Evolutionary conservation across 2,888 invertebrate species (phyloP).

Genomic region (Sisyra nigra): DNA sequence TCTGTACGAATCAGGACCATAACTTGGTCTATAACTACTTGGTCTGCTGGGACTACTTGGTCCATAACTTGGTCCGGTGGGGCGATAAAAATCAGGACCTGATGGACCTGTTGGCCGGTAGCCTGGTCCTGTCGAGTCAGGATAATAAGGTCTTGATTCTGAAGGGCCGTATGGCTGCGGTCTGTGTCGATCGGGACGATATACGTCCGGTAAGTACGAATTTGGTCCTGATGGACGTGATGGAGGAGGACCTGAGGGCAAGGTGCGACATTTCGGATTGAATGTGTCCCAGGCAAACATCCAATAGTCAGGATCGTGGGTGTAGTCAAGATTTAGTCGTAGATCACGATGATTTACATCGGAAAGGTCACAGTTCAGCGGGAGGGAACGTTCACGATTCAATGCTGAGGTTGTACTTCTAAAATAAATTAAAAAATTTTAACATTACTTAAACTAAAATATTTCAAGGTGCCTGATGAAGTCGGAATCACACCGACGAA

Average conservation of each 20-base stretch:
- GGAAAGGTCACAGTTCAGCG: slow-evolving; percentile 57
- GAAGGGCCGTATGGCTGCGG: background rate
- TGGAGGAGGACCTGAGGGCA: background rate
- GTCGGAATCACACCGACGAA: too few species aligned
- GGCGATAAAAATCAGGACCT: slow-evolving; percentile 12
- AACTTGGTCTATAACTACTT: slow-evolving; percentile 16
- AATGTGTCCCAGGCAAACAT: slow-evolving; percentile 66
- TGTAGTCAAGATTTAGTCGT: slow-evolving; percentile 55
- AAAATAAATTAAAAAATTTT: background rate
- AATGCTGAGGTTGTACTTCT: slow-evolving; percentile 2
- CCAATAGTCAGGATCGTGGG: slow-evolving; percentile 49
- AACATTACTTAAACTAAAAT: background rate
- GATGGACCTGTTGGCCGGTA: slow-evolving; percentile 13
- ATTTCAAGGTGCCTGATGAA: too few species aligned
- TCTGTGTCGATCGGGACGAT: background rate
- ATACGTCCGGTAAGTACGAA: background rate
- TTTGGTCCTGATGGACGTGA: background rate
- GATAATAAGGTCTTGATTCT: slow-evolving; percentile 2
- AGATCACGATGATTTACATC: slow-evolving; percentile 63
- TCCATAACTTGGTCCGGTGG: slow-evolving; percentile 12
- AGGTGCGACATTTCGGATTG: slow-evolving; percentile 44
- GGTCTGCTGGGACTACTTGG: background rate
- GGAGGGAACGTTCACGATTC: slow-evolving; percentile 15
- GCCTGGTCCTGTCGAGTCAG: slow-evolving; percentile 8
- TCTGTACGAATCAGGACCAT: too few species aligned